Evolutionary conservation across 2,797 vertebrate species (phyloP), one percentile per base, ranked within the genome.

Genomic region (Enteromius viviparus): DNA sequence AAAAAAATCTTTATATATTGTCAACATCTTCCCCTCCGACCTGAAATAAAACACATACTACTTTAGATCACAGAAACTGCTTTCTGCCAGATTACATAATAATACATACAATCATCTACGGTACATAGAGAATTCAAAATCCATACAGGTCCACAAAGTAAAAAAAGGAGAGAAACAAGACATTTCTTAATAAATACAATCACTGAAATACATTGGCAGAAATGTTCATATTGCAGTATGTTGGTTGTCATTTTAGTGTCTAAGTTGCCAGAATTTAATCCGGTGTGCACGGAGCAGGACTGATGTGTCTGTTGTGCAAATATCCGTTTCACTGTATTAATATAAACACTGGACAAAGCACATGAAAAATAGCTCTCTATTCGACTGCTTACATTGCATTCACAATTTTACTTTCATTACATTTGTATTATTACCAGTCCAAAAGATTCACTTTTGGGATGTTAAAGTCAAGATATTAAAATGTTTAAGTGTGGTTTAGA

Each of bases 171-270:
- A 72, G 85, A 80, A 85, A 84, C 55, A 64, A 74, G 4, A 55
- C 23, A 40, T 65, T 82, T 55, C 49, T 71, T 84, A 92, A 94
- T 94, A 95, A 95, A 94, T 94, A 94, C 85, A 88, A 88, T 88
- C 90, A 84, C 88, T 87, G 77, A 86, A 92, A 87, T 65, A 83
- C 79, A 91, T 88, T 91, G 89, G 85, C 89, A 91, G 90, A 92
- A 92, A 90, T 86, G 87, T 92, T 91, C 80, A 89, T 92, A 92
- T 94, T 94, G 93, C 92, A 92, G 91, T 89, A 85, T 79, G 88
- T 91, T 74, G 88, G 90, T 87, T 87, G 88, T 76, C 40, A 87
- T 34, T 90, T 90, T 95, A 94, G 93, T 94, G 93, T 94, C 88
- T 87, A 87, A 80, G 86, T 87, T 84, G 87, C 69, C 84, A 87